These are phyloP conservation scores for Seriola aureovittata DNA, from an alignment of 2,113 vertebrate genomes.

Conservation along the genomic window DNA sequence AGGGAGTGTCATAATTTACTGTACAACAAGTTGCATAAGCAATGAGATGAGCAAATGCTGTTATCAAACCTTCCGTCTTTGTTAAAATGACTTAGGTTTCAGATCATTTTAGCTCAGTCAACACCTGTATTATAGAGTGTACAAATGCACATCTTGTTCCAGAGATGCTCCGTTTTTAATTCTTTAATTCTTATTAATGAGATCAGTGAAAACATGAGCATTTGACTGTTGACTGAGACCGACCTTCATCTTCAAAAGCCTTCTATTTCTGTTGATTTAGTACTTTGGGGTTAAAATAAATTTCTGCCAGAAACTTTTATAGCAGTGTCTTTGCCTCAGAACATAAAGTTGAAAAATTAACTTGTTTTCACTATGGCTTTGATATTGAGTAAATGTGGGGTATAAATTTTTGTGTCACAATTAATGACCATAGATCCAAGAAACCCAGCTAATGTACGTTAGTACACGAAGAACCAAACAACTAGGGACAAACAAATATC, in stretches of 20 bases:
- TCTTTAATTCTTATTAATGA: neutral
- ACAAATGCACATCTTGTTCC: neutral
- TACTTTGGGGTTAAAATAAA: neutral
- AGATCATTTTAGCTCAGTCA: neutral
- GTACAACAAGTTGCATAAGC: conserved; percentile 11
- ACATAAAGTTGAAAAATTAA: neutral
- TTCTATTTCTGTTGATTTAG: neutral
- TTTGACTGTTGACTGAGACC: too few relatives aligned
- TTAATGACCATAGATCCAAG: too few relatives aligned
- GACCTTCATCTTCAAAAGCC: neutral
- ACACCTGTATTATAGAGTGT: neutral
- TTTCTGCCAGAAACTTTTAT: neutral
- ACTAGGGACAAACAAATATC: too few relatives aligned
- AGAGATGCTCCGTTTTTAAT: too few relatives aligned
- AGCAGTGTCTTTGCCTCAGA: neutral
- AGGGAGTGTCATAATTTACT: conserved; percentile 18
- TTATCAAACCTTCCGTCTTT: neutral
- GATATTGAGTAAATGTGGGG: too few relatives aligned
- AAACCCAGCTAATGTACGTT: too few relatives aligned
- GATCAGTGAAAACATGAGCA: neutral
- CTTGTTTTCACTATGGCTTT: too few relatives aligned
- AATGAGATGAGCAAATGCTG: conserved; percentile 1
- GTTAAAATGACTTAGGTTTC: neutral
- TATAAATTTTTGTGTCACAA: too few relatives aligned
- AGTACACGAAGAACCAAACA: too few relatives aligned